Conservation (phyloP, 2,797 vertebrate species). For the Rhabdophis nuchalis region DNA sequence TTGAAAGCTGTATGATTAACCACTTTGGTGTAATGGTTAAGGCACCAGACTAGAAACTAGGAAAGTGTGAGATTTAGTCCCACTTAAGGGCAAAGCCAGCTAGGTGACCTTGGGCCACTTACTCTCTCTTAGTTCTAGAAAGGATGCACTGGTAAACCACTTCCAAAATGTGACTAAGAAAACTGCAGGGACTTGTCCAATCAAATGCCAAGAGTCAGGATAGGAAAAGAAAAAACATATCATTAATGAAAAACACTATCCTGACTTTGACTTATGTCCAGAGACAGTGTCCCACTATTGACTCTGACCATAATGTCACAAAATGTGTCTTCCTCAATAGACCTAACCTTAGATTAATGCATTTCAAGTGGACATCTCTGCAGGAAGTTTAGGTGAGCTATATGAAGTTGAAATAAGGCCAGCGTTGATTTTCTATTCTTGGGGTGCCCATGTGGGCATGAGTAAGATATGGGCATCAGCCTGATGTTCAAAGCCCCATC, state of each 20-base stretch:
- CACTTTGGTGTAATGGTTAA: not conserved
- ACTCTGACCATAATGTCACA: not conserved
- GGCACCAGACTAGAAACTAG: not conserved
- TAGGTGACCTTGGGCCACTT: not conserved
- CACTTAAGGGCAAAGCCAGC: not conserved
- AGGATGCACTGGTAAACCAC: not conserved
- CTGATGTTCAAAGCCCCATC: not conserved
- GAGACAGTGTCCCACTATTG: not conserved
- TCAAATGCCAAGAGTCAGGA: not conserved
- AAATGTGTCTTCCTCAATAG: not conserved
- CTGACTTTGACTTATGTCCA: not conserved
- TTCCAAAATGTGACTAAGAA: not conserved
- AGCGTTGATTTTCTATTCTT: not conserved
- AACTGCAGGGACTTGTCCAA: not conserved
- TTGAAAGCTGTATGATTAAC: not conserved
- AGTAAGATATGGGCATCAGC: not conserved
- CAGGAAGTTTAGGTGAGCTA: not conserved
- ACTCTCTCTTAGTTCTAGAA: not conserved
- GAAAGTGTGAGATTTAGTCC: not conserved
- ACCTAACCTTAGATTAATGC: not conserved
- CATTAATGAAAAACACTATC: not conserved
- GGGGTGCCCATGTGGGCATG: not conserved
- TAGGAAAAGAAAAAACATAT: not conserved
- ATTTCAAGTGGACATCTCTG: not conserved
- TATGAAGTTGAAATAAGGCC: not conserved